These are phyloP conservation scores for Saguinus midas DNA, from an alignment of 2,113 vertebrate genomes.

Conservation along the genomic window DNA sequence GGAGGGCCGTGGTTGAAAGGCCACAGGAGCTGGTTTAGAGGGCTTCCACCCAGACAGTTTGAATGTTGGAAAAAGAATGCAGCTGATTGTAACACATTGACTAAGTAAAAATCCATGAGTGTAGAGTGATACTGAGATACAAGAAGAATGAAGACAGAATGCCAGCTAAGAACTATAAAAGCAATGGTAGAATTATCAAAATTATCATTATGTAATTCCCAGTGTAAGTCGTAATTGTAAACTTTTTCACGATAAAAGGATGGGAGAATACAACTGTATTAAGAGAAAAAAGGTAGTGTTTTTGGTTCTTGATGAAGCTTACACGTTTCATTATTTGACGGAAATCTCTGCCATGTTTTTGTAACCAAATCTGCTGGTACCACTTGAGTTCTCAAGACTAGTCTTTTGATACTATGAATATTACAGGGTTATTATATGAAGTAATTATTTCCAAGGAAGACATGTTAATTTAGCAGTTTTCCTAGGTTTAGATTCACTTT, in stretches of 20 bases:
- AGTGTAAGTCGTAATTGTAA: neutral
- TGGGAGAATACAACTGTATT: neutral
- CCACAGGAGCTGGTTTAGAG: neutral
- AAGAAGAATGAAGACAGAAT: neutral
- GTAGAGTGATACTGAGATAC: neutral
- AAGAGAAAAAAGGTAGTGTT: neutral
- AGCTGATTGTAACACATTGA: neutral
- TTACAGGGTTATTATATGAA: neutral
- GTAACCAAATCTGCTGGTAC: neutral
- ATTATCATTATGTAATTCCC: neutral
- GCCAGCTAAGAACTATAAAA: neutral
- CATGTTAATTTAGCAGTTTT: neutral
- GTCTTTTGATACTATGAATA: neutral
- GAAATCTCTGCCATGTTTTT: neutral
- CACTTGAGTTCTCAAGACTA: neutral
- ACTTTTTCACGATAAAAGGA: neutral
- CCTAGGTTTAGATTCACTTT: neutral
- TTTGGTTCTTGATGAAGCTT: neutral
- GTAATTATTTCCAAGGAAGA: neutral
- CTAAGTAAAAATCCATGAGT: neutral
- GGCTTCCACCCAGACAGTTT: neutral
- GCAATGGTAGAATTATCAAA: neutral
- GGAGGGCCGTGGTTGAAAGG: neutral
- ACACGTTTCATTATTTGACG: neutral
- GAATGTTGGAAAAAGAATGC: neutral